Base-by-base conservation (phyloP, 1,140 invertebrate species). In the Caenorhabditis briggsae region DNA sequence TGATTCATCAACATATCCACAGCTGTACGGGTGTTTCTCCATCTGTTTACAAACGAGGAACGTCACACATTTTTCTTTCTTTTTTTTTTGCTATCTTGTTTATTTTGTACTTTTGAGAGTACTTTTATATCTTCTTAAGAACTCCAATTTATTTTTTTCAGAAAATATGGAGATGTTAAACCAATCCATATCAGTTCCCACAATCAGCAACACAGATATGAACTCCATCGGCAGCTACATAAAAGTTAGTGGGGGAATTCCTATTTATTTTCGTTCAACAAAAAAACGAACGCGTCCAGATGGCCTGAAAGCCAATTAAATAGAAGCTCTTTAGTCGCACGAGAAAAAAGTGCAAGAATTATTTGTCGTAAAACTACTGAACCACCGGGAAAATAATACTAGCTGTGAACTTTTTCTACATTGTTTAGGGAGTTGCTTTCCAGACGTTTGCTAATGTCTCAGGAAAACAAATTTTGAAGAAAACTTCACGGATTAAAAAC, bases 151-250 rank as follows among this genome's bases (percentile, higher is more conserved):
- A n/a, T 8, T 18, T 50, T 78, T 65, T 78, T 23, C 46, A 78
- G 70, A 78, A n/a, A 78, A 6, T 23, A 78, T 78, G 70, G 70
- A 78, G 46, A 48, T 78, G 25, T 78, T 78, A 78, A 78, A 78
- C 70, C 70, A 78, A 78, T 12, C 70, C 3, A 78, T 23, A 74
- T 74, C 43, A 46, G 46, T 20, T 25, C 70, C 43, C 18, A 23
- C 43, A 12, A 14, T 53, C 43, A 78, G 23, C n/a, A n/a, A 46
- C 50, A 33, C 43, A 78, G 70, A 78, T 65, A 41, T 65, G 61
- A 25, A 33, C 70, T 48, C 70, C 46, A 50, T 78, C 70, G 70
- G 70, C 70, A 53, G 20, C 70, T 78, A 46, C 20, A 50, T 78
- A 14, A 50, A 48, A 20, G 70, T 78, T n/a, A 78, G 70, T 78